These are phyloP conservation scores for Eledona agricola DNA, from an alignment of 2,888 invertebrate species.

Conservation along the genomic window DNA sequence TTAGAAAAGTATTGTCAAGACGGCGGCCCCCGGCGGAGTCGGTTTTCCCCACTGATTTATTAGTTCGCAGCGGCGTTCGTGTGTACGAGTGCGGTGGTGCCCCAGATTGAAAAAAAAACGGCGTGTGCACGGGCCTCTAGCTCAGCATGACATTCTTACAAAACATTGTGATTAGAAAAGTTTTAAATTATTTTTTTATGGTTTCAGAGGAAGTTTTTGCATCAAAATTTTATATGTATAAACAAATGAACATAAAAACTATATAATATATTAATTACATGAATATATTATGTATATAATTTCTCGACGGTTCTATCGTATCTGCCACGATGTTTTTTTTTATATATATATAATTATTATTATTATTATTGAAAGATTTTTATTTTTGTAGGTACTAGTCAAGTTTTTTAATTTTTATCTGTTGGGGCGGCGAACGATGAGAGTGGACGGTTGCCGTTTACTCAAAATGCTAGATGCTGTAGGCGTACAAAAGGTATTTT, in stretches of 20 bases:
- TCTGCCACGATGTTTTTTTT: constrained; percentile 33
- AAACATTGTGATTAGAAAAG: constrained; percentile 51
- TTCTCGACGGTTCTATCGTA: constrained; percentile 33
- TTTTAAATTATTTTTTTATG: constrained; percentile 40
- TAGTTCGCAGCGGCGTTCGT: background rate
- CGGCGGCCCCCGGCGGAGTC: constrained; percentile 8
- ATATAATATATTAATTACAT: constrained; percentile 35
- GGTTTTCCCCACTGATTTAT: constrained; percentile 12
- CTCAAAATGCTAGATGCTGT: constrained; percentile 37
- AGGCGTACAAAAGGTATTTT: constrained; percentile 42
- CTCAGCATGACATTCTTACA: constrained; percentile 50
- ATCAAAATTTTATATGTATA: constrained; percentile 45
- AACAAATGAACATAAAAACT: too few species aligned
- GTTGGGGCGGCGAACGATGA: constrained; percentile 35
- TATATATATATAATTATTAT: too few species aligned
- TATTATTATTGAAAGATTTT: too few species aligned
- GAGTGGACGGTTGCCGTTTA: constrained; percentile 36
- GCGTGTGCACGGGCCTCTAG: constrained; percentile 49
- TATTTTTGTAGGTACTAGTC: constrained; percentile 52
- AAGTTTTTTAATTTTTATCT: constrained; percentile 43
- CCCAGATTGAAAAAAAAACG: constrained; percentile 5
- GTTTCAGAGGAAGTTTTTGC: constrained; percentile 40
- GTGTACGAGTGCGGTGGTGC: constrained; percentile 26
- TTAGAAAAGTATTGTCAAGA: constrained; percentile 33
- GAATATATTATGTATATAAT: constrained; percentile 44